Evolutionary conservation across 2,888 invertebrate genomes (phyloP).

Genomic region (Chironomus tentans): DNA sequence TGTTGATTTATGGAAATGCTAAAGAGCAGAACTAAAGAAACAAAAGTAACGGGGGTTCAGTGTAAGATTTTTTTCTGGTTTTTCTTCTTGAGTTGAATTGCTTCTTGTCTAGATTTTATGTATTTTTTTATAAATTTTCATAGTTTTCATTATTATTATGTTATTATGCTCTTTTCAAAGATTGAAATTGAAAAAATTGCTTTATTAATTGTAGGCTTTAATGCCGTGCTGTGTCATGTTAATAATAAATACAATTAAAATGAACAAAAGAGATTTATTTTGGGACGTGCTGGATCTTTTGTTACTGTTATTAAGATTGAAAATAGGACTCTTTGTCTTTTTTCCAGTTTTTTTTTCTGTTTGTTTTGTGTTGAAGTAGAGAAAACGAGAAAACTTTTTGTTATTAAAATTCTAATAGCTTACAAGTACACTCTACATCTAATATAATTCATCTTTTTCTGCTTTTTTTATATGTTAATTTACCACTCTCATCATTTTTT

Average conservation of each 20-base stretch:
- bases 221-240: neutral
- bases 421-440: neutral
- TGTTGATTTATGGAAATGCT: too few relatives aligned
- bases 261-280: neutral
- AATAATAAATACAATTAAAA: neutral
- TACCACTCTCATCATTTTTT: neutral
- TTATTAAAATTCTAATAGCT: neutral
- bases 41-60: neutral
- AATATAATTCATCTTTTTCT: neutral
- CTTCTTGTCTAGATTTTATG: neutral
- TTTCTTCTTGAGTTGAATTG: conserved; percentile 19
- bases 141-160: too few relatives aligned
- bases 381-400: too few relatives aligned
- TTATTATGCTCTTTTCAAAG: neutral
- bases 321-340: too few relatives aligned
- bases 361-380: too few relatives aligned
- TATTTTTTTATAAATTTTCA: neutral
- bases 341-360: too few relatives aligned
- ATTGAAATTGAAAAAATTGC: neutral
- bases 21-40: neutral
- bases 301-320: too few relatives aligned
- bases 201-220: neutral
- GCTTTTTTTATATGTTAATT: neutral
- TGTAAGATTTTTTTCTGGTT: neutral
- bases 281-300: too few relatives aligned